Conservation (phyloP, 2,888 invertebrate species). For the Anthophora plumipes region DNA sequence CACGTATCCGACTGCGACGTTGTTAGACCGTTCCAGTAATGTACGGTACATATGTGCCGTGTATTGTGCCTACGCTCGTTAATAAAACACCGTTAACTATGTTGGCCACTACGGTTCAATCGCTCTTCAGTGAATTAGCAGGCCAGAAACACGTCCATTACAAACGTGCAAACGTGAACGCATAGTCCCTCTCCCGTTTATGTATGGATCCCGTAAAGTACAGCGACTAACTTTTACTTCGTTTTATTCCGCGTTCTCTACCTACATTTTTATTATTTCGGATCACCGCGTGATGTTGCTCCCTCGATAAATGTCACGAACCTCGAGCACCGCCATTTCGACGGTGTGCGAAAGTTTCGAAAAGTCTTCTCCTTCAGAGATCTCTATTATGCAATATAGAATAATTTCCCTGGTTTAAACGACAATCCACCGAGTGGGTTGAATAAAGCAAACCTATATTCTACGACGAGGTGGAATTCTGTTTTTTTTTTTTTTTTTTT, state of each 20-base stretch:
- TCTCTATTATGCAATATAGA: too few relatives aligned
- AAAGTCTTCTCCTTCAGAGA: too few relatives aligned
- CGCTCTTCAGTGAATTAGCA: constrained; percentile 63
- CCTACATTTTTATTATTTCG: background rate
- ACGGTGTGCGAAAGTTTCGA: too few relatives aligned
- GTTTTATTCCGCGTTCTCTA: background rate
- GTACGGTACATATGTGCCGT: constrained; percentile 43
- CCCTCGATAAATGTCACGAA: background rate
- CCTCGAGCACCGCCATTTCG: background rate
- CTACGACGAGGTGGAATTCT: too few relatives aligned
- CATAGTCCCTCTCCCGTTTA: background rate
- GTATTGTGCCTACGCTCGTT: constrained; percentile 53
- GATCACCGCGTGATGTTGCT: background rate
- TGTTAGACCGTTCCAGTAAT: constrained; percentile 48
- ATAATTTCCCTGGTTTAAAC: too few relatives aligned
- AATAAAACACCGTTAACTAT: constrained; percentile 75
- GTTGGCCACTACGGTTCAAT: constrained; percentile 70
- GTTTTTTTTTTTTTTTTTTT: too few relatives aligned
- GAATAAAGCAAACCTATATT: too few relatives aligned
- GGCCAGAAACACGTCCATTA: constrained; percentile 49
- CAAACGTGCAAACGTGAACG: constrained; percentile 33
- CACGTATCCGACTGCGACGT: constrained; percentile 28
- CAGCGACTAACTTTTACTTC: constrained; percentile 12
- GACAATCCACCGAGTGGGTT: too few relatives aligned
- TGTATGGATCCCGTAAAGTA: background rate